Evolutionary conservation across 2,113 vertebrate species (phyloP).

Genomic region (Odocoileus hemionus): DNA sequence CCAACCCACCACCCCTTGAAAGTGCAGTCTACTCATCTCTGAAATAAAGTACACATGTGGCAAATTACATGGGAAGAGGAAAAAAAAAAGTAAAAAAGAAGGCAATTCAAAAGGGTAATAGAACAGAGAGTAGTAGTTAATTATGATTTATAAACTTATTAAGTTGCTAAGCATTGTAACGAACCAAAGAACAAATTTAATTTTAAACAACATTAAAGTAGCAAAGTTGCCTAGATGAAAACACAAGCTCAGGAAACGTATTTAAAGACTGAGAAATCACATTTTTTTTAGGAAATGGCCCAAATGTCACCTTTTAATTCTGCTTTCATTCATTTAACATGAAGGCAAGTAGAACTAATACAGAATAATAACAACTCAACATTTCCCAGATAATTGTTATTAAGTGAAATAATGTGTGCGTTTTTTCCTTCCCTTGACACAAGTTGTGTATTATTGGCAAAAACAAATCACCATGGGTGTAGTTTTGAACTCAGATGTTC

Average conservation of each 20-base stretch:
- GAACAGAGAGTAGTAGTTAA: conserved; percentile 72
- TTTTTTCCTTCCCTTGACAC: conserved; percentile 29
- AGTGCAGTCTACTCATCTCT: background rate
- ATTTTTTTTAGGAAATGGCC: conserved; percentile 32
- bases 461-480: background rate
- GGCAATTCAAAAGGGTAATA: conserved; percentile 65
- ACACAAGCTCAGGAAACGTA: conserved; percentile 50
- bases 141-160: conserved; percentile 79
- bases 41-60: conserved; percentile 4
- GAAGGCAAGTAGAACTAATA: conserved; percentile 52
- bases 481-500: conserved; percentile 5
- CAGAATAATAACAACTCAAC: conserved; percentile 40
- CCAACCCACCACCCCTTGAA: background rate
- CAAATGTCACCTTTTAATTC: conserved; percentile 66
- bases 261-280: conserved; percentile 52
- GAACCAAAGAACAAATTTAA: conserved; percentile 72
- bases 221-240: conserved; percentile 57
- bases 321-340: conserved; percentile 53
- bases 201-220: conserved; percentile 64
- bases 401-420: conserved; percentile 18
- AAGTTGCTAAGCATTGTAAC: conserved; percentile 74
- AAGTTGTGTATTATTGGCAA: background rate
- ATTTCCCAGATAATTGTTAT: conserved; percentile 51
- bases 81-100: conserved; percentile 53
- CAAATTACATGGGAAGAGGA: background rate